Evolutionary conservation across 2,797 vertebrate genomes (phyloP).

Genomic region (Balearica regulorum): DNA sequence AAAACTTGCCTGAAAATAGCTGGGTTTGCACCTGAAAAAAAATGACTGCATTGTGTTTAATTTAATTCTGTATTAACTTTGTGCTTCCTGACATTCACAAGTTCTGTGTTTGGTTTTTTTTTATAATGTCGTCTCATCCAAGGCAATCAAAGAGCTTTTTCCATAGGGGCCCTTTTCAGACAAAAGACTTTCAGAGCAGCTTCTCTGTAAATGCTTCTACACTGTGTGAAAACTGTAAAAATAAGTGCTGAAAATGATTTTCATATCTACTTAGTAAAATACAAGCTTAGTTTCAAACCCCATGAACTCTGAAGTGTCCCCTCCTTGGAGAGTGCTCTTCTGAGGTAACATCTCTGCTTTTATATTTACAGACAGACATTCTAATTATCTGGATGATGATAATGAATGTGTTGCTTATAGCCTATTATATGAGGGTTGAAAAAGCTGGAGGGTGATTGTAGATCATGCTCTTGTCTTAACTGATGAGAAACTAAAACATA

Average conservation of each 20-base stretch:
- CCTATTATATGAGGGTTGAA: constrained; percentile 49
- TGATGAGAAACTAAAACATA: constrained; percentile 36
- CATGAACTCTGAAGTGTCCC: neutral
- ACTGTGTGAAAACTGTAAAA: neutral
- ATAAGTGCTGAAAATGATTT: neutral
- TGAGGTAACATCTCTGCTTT: constrained; percentile 44
- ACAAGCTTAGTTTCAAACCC: constrained; percentile 4
- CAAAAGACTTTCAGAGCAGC: neutral
- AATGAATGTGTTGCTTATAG: constrained; percentile 62
- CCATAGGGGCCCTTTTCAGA: neutral
- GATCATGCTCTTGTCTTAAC: constrained; percentile 44
- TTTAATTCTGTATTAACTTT: neutral
- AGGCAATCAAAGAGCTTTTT: neutral
- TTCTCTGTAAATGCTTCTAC: neutral
- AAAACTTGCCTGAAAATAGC: neutral
- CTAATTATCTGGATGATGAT: constrained; percentile 62
- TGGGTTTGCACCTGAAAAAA: neutral
- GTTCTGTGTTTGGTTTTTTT: neutral
- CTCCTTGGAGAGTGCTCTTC: constrained; percentile 17
- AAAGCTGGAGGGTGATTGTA: constrained; percentile 50
- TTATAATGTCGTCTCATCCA: neutral
- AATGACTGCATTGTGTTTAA: neutral
- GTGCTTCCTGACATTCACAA: neutral
- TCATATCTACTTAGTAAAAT: neutral
- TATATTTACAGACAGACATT: constrained; percentile 53